These are phyloP conservation scores for Hirudinaria manillensis DNA, from an alignment of 2,888 invertebrate species.

Conservation along the genomic window DNA sequence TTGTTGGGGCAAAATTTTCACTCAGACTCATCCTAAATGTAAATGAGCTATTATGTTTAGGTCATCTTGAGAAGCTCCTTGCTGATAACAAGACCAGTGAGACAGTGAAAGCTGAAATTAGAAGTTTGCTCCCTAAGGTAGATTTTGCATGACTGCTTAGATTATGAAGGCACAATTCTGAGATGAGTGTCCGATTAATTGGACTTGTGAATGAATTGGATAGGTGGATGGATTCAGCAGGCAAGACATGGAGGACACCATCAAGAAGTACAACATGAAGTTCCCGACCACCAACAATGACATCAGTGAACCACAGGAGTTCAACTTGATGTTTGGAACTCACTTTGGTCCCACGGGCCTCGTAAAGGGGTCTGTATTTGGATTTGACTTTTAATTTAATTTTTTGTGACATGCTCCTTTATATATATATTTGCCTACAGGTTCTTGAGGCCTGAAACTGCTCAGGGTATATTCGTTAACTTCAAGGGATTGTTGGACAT, in stretches of 20 bases:
- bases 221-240: conserved; percentile 82
- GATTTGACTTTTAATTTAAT: conserved; percentile 26
- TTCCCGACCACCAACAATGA: conserved; percentile 92
- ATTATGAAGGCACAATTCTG: background rate
- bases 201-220: conserved; percentile 3
- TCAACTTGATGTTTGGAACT: conserved; percentile 97
- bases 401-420: background rate
- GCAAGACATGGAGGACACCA: conserved; percentile 77
- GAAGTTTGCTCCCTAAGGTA: conserved; percentile 66
- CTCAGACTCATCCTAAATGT: background rate
- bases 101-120: conserved; percentile 66
- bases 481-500: conserved; percentile 88
- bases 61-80: conserved; percentile 75
- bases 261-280: conserved; percentile 82
- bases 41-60: conserved; percentile 48
- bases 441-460: conserved; percentile 93
- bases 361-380: conserved; percentile 68
- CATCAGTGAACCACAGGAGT: conserved; percentile 86
- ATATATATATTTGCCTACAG: conserved; percentile 51
- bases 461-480: conserved; percentile 99
- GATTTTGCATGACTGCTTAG: conserved; percentile 22
- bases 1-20: background rate
- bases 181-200: background rate
- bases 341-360: conserved; percentile 94
- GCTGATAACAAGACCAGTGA: conserved; percentile 71